Evolutionary conservation across 2,797 vertebrate genomes (phyloP).

Genomic region (Anableps anableps): DNA sequence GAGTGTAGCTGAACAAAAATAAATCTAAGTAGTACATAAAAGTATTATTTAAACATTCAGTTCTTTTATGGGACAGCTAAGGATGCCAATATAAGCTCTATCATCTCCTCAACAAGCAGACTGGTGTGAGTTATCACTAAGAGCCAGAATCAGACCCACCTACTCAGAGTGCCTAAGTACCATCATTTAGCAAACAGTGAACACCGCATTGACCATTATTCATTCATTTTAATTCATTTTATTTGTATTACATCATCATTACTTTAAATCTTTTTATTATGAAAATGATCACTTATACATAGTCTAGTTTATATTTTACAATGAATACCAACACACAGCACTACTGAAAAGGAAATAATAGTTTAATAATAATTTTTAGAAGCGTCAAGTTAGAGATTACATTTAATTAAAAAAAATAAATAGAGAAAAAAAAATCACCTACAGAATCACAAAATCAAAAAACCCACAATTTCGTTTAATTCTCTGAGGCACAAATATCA

Average conservation of each 20-base stretch:
- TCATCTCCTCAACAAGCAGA: slow-evolving; percentile 64
- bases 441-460: too few relatives aligned
- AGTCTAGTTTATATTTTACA: not conserved
- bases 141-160: slow-evolving; percentile 76
- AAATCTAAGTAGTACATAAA: not conserved
- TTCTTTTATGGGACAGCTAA: not conserved
- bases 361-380: not conserved
- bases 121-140: slow-evolving; percentile 72
- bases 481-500: too few relatives aligned
- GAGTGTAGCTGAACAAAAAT: not conserved
- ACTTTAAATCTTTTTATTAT: not conserved
- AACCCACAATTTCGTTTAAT: too few relatives aligned
- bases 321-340: not conserved
- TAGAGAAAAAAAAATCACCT: not conserved
- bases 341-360: not conserved
- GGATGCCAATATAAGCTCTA: slow-evolving; percentile 57
- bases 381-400: not conserved
- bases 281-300: not conserved
- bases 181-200: not conserved
- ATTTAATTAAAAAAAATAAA: not conserved
- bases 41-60: not conserved
- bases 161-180: slow-evolving; percentile 35
- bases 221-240: not conserved
- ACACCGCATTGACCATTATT: not conserved
- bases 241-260: not conserved